Conservation (phyloP, 2,113 vertebrate species). For the Protomyctophum bolini region DNA sequence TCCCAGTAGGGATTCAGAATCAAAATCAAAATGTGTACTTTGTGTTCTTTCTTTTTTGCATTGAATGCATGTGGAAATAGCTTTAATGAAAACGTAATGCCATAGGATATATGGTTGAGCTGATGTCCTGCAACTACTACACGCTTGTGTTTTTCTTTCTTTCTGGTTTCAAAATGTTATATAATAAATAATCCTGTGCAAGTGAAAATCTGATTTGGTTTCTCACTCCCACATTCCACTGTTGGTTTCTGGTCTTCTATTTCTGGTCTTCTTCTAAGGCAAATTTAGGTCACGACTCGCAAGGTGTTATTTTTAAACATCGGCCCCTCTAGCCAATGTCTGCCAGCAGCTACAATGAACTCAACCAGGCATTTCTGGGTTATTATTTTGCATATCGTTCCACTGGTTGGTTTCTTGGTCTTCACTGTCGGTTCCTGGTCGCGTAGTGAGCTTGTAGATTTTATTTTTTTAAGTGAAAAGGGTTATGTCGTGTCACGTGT, state of each 20-base stretch:
- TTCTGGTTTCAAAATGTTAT: conserved; percentile 45
- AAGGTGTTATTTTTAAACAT: conserved; percentile 76
- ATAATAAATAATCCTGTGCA: conserved; percentile 52
- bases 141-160: conserved; percentile 30
- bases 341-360: conserved; percentile 67
- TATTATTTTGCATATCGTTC: too few species aligned
- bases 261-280: conserved; percentile 46
- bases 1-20: background rate
- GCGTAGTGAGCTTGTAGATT: too few species aligned
- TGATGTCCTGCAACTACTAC: conserved; percentile 15
- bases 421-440: too few species aligned
- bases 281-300: conserved; percentile 78
- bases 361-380: conserved; percentile 23
- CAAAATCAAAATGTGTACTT: conserved; percentile 12
- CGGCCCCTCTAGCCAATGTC: conserved; percentile 69
- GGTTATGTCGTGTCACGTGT: too few species aligned
- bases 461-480: too few species aligned
- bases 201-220: conserved; percentile 69
- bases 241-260: conserved; percentile 69
- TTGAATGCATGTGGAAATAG: conserved; percentile 4
- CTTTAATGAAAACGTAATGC: conserved; percentile 23
- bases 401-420: too few species aligned
- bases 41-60: conserved; percentile 6
- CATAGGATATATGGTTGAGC: conserved; percentile 37
- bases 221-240: conserved; percentile 45